Evolutionary conservation across 2,888 invertebrate genomes (phyloP).

Genomic region (Melinaea menophilus): DNA sequence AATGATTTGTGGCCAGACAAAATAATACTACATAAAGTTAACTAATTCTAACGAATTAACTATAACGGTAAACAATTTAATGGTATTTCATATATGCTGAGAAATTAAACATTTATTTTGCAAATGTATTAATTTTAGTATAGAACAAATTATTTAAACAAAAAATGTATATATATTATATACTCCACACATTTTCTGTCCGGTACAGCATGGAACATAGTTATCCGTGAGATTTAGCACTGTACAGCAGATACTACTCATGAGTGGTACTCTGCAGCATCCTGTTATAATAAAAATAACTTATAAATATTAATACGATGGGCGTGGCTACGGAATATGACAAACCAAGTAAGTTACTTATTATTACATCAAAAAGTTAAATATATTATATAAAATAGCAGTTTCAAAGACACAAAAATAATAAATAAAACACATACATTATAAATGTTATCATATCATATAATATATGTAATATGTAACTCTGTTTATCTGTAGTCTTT

Average conservation of each 20-base stretch:
- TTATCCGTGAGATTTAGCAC: conserved; percentile 1
- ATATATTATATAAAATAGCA: too few species aligned
- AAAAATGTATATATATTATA: background rate
- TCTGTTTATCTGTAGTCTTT: too few species aligned
- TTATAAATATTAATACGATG: background rate
- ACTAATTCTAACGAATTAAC: too few species aligned
- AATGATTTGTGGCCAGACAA: too few species aligned
- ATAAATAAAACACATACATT: background rate
- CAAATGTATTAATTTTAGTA: too few species aligned
- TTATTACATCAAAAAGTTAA: background rate
- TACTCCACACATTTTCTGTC: background rate
- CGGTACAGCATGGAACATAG: background rate
- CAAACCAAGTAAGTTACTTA: conserved; percentile 3
- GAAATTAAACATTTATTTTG: too few species aligned
- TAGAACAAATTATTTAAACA: background rate
- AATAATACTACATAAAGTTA: too few species aligned
- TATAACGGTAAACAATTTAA: too few species aligned
- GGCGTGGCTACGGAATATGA: background rate
- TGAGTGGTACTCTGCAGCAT: background rate
- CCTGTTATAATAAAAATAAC: background rate
- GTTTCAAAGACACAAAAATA: background rate
- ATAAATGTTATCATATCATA: too few species aligned
- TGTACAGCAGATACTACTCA: background rate
- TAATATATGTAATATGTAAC: too few species aligned
- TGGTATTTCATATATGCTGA: too few species aligned